These are phyloP conservation scores for Turritopsis dohrnii DNA, from an alignment of 30 jellyfish, hydroid and myxozoan genomes.

Conservation along the genomic window DNA sequence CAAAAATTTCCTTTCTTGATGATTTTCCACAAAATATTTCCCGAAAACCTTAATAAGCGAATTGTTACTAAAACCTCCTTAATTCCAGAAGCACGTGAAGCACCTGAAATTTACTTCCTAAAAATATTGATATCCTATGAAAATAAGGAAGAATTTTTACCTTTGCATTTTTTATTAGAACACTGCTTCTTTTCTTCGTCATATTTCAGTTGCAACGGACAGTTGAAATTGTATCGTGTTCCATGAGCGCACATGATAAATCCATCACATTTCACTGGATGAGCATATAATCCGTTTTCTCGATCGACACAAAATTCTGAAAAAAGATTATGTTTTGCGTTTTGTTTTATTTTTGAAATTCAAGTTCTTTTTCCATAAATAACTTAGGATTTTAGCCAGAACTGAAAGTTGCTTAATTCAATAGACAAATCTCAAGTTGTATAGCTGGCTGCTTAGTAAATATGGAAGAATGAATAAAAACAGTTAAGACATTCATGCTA, in stretches of 20 bases:
- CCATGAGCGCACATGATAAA: constrained; percentile 1
- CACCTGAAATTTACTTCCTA: not conserved
- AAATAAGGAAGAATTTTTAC: not conserved
- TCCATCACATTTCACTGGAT: not conserved
- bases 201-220: not conserved
- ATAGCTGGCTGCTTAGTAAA: too few relatives aligned
- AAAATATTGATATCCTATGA: not conserved
- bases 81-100: not conserved
- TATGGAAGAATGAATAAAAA: too few relatives aligned
- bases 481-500: too few relatives aligned
- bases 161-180: not conserved
- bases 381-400: not conserved
- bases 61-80: too few relatives aligned
- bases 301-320: not conserved
- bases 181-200: not conserved
- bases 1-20: not conserved
- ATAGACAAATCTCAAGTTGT: too few relatives aligned
- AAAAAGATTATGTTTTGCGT: too few relatives aligned
- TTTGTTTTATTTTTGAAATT: too few relatives aligned
- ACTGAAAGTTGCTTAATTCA: too few relatives aligned
- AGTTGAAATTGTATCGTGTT: not conserved
- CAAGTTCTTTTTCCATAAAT: too few relatives aligned
- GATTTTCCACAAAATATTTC: too few relatives aligned
- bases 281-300: not conserved
- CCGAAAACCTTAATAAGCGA: too few relatives aligned